A percentile compares a stretch with the other conserved stretches of the same genome.
Evolutionary conservation across 1,140 invertebrate species (phyloP).

Genomic region (Caenorhabditis elegans): DNA sequence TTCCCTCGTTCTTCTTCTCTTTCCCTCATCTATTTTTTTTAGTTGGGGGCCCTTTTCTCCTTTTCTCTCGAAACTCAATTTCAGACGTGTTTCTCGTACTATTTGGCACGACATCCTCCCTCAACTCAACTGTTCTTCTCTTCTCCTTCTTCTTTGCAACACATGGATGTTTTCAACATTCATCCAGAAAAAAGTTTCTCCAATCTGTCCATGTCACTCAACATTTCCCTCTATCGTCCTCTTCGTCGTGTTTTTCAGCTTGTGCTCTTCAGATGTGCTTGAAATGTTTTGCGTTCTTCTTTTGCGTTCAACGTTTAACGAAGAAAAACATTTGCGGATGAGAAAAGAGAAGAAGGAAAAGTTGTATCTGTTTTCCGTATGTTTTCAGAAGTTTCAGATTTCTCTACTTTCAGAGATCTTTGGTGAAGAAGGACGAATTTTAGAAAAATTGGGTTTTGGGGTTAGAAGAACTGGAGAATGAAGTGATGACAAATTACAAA

Average conservation of each 20-base stretch:
- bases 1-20: not conserved
- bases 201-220: slow-evolving; percentile 17
- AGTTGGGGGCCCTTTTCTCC: slow-evolving; percentile 7
- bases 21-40: not conserved
- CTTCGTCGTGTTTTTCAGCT: slow-evolving; percentile 25
- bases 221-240: not conserved
- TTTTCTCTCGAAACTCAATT: slow-evolving; percentile 21
- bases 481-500: no score
- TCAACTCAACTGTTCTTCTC: not conserved
- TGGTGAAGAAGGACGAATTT: not conserved
- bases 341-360: not conserved
- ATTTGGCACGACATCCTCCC: not conserved
- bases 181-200: slow-evolving; percentile 17
- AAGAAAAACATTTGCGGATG: slow-evolving; percentile 19
- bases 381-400: slow-evolving; percentile 23
- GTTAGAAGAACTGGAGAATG: no score
- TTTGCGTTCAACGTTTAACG: not conserved
- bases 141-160: slow-evolving; percentile 10
- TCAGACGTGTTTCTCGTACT: slow-evolving; percentile 23
- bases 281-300: not conserved
- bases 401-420: not conserved
- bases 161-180: slow-evolving; percentile 29
- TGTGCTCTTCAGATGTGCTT: slow-evolving; percentile 16
- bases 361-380: not conserved
- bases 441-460: not conserved